Conservation (phyloP, 2,797 vertebrate genomes). For the Discoglossus pictus region DNA sequence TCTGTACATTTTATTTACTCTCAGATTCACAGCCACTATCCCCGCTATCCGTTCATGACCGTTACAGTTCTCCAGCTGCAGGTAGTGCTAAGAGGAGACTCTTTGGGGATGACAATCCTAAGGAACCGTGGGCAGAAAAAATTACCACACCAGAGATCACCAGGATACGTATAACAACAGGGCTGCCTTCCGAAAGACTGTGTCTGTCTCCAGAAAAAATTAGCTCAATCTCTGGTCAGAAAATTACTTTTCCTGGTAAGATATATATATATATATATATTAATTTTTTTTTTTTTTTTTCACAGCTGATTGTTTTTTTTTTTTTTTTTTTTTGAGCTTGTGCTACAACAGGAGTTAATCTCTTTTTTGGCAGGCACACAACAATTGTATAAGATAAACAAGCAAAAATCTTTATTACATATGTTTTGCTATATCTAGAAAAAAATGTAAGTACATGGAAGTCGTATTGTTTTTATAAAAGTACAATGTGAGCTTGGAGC, state of each 20-base stretch:
- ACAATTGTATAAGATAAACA: too few relatives aligned
- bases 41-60: conserved; percentile 88
- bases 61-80: conserved; percentile 91
- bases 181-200: conserved; percentile 58
- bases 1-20: neutral
- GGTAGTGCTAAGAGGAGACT: conserved; percentile 93
- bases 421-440: too few relatives aligned
- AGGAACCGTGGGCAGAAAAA: conserved; percentile 73
- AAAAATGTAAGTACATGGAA: too few relatives aligned
- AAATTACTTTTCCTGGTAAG: conserved; percentile 80
- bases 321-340: too few relatives aligned
- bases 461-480: too few relatives aligned
- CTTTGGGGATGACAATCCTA: conserved; percentile 84
- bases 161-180: conserved; percentile 72
- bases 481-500: too few relatives aligned
- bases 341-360: too few relatives aligned
- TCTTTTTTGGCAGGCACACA: too few relatives aligned
- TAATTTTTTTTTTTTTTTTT: neutral
- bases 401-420: too few relatives aligned
- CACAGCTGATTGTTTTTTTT: too few relatives aligned
- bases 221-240: conserved; percentile 69
- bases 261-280: neutral
- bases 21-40: conserved; percentile 83
- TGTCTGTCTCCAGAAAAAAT: conserved; percentile 67
- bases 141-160: conserved; percentile 68